phyloP scores from a whole-genome alignment of 2,888 invertebrate species.

The Napeogenes sylphis region DNA sequence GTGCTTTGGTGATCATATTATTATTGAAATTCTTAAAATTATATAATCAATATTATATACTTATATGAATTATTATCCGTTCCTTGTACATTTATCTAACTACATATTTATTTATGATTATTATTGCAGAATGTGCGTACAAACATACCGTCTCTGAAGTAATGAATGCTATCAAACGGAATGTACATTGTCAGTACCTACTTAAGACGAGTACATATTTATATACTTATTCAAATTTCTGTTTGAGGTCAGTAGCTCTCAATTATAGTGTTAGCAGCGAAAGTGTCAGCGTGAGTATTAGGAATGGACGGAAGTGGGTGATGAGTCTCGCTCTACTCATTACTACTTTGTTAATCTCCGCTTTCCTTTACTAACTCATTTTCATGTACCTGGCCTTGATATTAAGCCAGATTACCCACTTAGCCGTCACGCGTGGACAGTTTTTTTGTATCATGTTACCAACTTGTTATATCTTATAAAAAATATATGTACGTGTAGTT shows the following conservation, averaged over 20 bases:
- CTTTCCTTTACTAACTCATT: conserved; percentile 47
- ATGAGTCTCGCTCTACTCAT: conserved; percentile 63
- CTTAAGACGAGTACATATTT: not conserved
- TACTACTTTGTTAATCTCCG: conserved; percentile 43
- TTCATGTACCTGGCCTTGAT: conserved; percentile 44
- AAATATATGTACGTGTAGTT: not conserved
- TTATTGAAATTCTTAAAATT: no score
- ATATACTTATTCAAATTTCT: conserved; percentile 5
- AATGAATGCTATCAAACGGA: not conserved
- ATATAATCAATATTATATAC: no score
- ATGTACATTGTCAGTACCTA: not conserved
- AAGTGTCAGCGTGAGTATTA: conserved; percentile 45
- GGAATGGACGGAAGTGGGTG: conserved; percentile 47
- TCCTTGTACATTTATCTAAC: no score
- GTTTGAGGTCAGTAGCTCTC: conserved; percentile 21
- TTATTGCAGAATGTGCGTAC: no score
- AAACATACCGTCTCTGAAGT: not conserved
- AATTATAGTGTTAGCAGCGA: conserved; percentile 45
- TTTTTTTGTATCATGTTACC: conserved; percentile 32
- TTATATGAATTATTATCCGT: no score
- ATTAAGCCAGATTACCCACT: conserved; percentile 42
- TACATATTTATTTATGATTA: no score
- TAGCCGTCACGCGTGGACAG: conserved; percentile 47
- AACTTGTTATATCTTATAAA: not conserved
- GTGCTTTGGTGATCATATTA: no score